Percentiles rank a stretch among this genome's conserved stretches.
These are phyloP conservation scores for Amazona guildingii DNA, from an alignment of 2,113 vertebrate genomes.

Conservation along the genomic window DNA sequence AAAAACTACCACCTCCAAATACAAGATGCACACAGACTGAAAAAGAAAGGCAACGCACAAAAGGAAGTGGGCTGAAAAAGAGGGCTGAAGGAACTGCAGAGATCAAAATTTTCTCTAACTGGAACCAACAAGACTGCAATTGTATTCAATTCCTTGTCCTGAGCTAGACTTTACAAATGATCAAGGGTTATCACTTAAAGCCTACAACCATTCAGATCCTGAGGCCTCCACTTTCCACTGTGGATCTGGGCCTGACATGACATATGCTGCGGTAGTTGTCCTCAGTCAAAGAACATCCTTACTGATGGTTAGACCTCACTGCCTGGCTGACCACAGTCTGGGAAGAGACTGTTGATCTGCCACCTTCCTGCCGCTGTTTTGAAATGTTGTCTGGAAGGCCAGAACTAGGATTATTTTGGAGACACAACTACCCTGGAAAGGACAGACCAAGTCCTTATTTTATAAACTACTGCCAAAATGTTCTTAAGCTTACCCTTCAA, in stretches of 20 bases:
- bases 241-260: neutral
- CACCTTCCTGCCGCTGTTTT: neutral
- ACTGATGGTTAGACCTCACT: neutral
- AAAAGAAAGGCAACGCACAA: neutral
- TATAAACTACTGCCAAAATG: neutral
- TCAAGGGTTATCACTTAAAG: rapidly evolving
- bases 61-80: neutral
- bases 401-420: neutral
- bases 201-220: neutral
- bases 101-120: neutral
- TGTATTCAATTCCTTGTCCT: neutral
- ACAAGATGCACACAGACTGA: rapidly evolving
- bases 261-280: neutral
- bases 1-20: neutral
- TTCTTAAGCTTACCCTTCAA: neutral
- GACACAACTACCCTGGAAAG: neutral
- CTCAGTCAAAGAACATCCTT: neutral
- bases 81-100: neutral
- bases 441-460: neutral
- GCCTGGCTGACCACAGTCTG: neutral
- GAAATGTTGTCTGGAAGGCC: neutral
- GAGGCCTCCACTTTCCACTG: neutral
- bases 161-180: neutral
- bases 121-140: neutral
- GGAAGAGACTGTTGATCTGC: neutral